A percentile compares a stretch with the other conserved stretches of the same genome.
Conservation (phyloP, 30 jellyfish, hydroid and myxozoan species). For the Pelagia noctiluca region DNA sequence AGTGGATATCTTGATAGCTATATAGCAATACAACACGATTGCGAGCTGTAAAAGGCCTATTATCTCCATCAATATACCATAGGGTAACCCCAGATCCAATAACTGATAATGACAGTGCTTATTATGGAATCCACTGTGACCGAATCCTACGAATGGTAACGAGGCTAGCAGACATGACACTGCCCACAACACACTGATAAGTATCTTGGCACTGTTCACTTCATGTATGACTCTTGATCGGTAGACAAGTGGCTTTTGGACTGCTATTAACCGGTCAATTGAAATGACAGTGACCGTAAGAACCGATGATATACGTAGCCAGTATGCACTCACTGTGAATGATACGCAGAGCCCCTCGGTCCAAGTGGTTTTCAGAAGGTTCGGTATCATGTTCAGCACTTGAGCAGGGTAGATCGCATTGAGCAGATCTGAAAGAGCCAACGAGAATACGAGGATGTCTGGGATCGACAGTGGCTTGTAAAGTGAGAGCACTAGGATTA, state of each 20-base stretch:
- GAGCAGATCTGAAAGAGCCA: conserved; percentile 74
- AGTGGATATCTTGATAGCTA: conserved; percentile 62
- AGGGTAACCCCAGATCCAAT: conserved; percentile 48
- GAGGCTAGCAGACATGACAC: conserved; percentile 59
- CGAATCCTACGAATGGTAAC: conserved; percentile 59
- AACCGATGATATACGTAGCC: conserved; percentile 68
- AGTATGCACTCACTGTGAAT: conserved; percentile 54
- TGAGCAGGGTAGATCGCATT: conserved; percentile 70
- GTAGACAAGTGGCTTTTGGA: conserved; percentile 70
- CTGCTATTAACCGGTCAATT: conserved; percentile 72
- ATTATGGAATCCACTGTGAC: conserved; percentile 8
- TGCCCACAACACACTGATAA: conserved; percentile 56
- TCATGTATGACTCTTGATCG: conserved; percentile 75
- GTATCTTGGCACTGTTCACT: conserved; percentile 45
- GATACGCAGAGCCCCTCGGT: conserved; percentile 48
- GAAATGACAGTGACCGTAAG: conserved; percentile 69
- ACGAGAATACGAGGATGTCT: conserved; percentile 77
- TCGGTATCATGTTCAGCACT: conserved; percentile 46
- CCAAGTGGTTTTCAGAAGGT: conserved; percentile 39
- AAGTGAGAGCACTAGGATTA: conserved; percentile 56
- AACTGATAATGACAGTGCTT: conserved; percentile 66
- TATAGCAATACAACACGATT: conserved; percentile 64
- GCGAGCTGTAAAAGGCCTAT: conserved; percentile 69
- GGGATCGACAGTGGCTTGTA: conserved; percentile 84
- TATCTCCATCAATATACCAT: conserved; percentile 57